Evolutionary conservation across 1,140 invertebrate genomes (phyloP).

Genomic region (Spodoptera litura): DNA sequence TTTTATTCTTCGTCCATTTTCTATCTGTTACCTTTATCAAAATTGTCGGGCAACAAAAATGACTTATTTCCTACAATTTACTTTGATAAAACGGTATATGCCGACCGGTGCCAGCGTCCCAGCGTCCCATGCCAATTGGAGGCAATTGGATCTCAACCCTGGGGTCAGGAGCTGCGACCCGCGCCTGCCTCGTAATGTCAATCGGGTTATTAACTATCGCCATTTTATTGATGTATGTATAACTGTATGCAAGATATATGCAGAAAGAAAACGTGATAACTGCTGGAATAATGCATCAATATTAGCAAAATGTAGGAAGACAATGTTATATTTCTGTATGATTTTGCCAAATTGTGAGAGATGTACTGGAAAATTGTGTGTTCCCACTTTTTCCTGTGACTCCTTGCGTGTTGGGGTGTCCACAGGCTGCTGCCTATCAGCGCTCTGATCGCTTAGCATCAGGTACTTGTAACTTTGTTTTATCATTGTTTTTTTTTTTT

Average conservation of each 20-base stretch:
- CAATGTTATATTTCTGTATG: no score
- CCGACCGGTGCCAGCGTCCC: not conserved
- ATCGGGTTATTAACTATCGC: constrained; percentile 10
- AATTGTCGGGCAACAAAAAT: constrained; percentile 26
- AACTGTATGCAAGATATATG: not conserved
- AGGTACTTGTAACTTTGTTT: no score
- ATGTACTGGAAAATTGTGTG: no score
- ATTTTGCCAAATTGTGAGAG: no score
- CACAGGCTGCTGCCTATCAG: no score
- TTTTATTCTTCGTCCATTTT: not conserved
- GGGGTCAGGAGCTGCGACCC: constrained; percentile 21
- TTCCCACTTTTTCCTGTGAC: no score
- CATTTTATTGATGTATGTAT: constrained; percentile 4
- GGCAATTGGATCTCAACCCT: constrained; percentile 35
- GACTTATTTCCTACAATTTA: constrained; percentile 36
- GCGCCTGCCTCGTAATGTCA: constrained; percentile 1
- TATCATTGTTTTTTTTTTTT: no score
- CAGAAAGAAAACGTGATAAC: no score
- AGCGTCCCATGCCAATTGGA: constrained; percentile 25
- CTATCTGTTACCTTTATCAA: not conserved
- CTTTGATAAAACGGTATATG: constrained; percentile 19
- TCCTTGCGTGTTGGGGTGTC: no score
- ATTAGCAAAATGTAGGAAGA: no score
- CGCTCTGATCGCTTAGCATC: no score
- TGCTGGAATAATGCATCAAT: no score